Conservation (phyloP, 2,888 invertebrate species). For the Dione juno region DNA sequence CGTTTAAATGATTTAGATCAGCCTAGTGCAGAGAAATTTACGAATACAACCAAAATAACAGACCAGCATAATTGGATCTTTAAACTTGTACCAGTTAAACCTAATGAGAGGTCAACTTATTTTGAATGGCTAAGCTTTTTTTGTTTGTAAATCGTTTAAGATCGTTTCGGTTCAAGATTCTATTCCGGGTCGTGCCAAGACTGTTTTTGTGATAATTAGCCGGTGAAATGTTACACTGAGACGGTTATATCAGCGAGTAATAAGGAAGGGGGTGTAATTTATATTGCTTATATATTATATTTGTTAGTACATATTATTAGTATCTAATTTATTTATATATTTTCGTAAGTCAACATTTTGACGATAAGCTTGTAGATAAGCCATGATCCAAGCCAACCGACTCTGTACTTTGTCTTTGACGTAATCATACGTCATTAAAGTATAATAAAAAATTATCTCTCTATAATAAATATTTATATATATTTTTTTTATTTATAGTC, state of each 20-base stretch:
- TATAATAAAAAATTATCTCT: too few species aligned
- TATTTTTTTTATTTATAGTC: too few species aligned
- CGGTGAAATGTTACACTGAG: slow-evolving; percentile 52
- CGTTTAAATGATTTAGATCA: slow-evolving; percentile 77
- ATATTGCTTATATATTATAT: not conserved
- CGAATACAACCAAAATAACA: slow-evolving; percentile 66
- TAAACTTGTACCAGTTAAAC: not conserved
- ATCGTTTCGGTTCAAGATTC: slow-evolving; percentile 57
- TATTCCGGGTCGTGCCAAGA: slow-evolving; percentile 56
- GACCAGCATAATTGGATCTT: slow-evolving; percentile 50
- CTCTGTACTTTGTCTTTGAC: too few species aligned
- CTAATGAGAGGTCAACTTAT: slow-evolving; percentile 32
- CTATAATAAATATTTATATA: too few species aligned
- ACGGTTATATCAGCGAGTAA: slow-evolving; percentile 51
- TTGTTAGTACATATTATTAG: too few species aligned
- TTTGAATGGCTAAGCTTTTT: slow-evolving; percentile 33
- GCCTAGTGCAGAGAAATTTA: slow-evolving; percentile 66
- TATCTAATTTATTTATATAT: too few species aligned
- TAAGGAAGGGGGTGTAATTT: slow-evolving; percentile 44
- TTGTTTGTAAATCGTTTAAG: slow-evolving; percentile 60
- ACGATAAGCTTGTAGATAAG: too few species aligned
- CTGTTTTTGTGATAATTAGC: slow-evolving; percentile 66
- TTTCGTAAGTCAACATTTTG: too few species aligned
- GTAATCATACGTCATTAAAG: too few species aligned
- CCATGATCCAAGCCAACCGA: too few species aligned